These are phyloP conservation scores for Pitta sordida DNA, from an alignment of 2,113 vertebrate genomes.

Conservation along the genomic window DNA sequence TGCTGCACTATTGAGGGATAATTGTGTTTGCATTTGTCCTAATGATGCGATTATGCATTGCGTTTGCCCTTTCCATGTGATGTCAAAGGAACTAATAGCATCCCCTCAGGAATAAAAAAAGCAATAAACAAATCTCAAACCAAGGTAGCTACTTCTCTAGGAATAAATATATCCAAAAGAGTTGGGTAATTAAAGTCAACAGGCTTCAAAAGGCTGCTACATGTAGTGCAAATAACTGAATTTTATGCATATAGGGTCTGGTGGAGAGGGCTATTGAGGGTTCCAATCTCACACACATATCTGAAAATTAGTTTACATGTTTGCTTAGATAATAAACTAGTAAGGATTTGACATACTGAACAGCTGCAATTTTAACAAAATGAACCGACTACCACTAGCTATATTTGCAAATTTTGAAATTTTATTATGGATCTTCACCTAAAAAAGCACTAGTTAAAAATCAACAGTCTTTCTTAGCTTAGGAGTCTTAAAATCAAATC, in stretches of 20 bases:
- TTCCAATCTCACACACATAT: neutral
- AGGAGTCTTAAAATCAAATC: neutral
- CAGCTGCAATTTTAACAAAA: neutral
- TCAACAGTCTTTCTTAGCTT: neutral
- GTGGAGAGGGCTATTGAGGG: neutral
- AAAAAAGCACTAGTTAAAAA: neutral
- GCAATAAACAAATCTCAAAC: neutral
- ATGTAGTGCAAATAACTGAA: neutral
- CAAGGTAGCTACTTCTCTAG: neutral
- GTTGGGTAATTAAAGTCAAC: neutral
- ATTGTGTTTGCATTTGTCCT: constrained; percentile 14
- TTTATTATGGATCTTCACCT: neutral
- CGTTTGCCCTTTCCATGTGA: neutral
- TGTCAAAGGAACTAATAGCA: neutral
- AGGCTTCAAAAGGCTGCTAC: neutral
- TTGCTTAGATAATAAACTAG: neutral
- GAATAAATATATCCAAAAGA: neutral
- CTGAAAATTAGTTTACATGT: neutral
- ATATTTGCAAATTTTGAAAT: neutral
- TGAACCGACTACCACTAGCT: neutral
- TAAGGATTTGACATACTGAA: neutral
- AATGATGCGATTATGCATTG: neutral
- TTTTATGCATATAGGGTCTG: neutral
- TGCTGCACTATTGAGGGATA: neutral
- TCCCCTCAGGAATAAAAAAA: constrained; percentile 1